Evolutionary conservation across 2,113 vertebrate species (phyloP).

Genomic region (Ia io): DNA sequence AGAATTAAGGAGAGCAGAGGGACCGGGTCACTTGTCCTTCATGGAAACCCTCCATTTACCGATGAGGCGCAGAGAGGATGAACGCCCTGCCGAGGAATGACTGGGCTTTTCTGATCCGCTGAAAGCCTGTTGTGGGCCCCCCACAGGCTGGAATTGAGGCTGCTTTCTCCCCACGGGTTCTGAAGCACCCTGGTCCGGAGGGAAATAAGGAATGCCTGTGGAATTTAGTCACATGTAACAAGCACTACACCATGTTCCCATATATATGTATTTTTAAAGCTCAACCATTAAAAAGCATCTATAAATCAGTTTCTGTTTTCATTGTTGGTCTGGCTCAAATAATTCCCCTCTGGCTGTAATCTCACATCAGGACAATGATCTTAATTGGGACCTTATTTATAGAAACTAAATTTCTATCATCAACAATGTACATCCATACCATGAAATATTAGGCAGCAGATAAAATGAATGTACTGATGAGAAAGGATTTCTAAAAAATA

Average conservation of each 20-base stretch:
- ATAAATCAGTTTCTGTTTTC: not conserved
- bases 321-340: not conserved
- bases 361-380: not conserved
- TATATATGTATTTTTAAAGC: not conserved
- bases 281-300: not conserved
- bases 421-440: not conserved
- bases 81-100: rapidly evolving
- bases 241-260: not conserved
- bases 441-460: not conserved
- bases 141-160: not conserved
- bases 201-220: not conserved
- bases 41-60: not conserved
- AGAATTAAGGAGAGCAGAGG: not conserved
- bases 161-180: not conserved
- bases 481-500: slow-evolving; percentile 1
- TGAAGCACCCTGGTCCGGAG: not conserved
- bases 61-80: no score
- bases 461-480: not conserved
- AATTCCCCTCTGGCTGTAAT: not conserved
- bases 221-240: not conserved
- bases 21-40: not conserved
- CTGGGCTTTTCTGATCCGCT: not conserved
- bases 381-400: not conserved
- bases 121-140: no score
- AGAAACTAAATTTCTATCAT: not conserved